Evolutionary conservation across 2,888 invertebrate genomes (phyloP), one percentile per base, ranked within the genome.

Genomic region (Oconnorella tubifera): DNA sequence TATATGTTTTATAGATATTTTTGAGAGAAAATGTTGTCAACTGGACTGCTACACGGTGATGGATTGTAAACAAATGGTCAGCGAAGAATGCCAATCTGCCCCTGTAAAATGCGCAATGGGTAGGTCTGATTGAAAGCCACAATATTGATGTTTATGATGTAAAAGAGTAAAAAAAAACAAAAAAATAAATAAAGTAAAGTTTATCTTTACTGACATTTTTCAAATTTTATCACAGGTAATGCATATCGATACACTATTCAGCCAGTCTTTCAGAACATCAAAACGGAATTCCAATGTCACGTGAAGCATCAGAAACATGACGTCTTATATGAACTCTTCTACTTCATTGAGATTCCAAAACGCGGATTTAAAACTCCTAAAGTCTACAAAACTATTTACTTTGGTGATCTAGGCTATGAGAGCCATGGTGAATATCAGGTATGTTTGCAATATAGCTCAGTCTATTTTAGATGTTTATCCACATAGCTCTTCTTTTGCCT

Each of bases 91-190:
- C 66, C 77, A 76, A 3, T 62, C 63, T 1, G 69, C 74, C 6
- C 75, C 74, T 1, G 75, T 79, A 0, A 75, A 78, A 63, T 80
- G 80, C 72, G 75, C 78, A n/a, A 72, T 71, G 74, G 64, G 64
- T 14, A 59, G 60, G 53, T 51, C 40, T n/a, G n/a, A n/a, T n/a
- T n/a, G n/a, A n/a, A n/a, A n/a, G n/a, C n/a, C n/a, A n/a, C n/a
- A n/a, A n/a, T n/a, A n/a, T n/a, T n/a, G n/a, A n/a, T n/a, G n/a
- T n/a, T n/a, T n/a, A n/a, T n/a, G n/a, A n/a, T n/a, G n/a, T n/a
- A n/a, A n/a, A n/a, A n/a, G n/a, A n/a, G n/a, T n/a, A n/a, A n/a
- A n/a, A n/a, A n/a, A n/a, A n/a, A n/a, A n/a, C n/a, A n/a, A n/a
- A n/a, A n/a, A n/a, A n/a, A n/a, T n/a, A n/a, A n/a, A n/a, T n/a